A percentile compares a stretch with the other conserved stretches of the same genome.
Conservation (phyloP, 2,113 vertebrate species). For the Falcunculus frontatus region DNA sequence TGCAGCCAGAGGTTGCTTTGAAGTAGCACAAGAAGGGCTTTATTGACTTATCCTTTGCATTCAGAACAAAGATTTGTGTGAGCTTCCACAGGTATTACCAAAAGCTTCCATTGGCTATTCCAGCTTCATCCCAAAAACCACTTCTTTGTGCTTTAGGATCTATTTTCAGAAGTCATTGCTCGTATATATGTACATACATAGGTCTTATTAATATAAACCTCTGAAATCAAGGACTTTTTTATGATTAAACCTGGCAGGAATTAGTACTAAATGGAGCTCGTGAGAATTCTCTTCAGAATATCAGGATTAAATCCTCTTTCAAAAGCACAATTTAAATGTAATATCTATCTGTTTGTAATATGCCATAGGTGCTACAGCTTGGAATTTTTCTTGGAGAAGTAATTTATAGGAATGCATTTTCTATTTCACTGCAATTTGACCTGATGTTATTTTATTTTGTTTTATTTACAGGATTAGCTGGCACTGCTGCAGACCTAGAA, state of each 20-base stretch:
- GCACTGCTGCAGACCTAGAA: constrained; percentile 87
- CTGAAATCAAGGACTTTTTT: neutral
- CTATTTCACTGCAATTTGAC: neutral
- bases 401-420: neutral
- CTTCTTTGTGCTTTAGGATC: neutral
- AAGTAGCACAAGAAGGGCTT: neutral
- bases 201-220: neutral
- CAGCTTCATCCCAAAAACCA: neutral
- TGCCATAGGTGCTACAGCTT: neutral
- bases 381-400: neutral
- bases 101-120: neutral
- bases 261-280: neutral
- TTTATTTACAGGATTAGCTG: constrained; percentile 82
- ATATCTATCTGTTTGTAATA: neutral
- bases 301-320: neutral
- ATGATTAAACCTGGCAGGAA: neutral
- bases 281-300: neutral
- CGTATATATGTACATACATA: neutral
- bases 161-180: neutral
- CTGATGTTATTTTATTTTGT: neutral
- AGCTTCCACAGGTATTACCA: neutral
- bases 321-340: neutral
- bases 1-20: neutral
- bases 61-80: neutral
- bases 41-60: neutral